Percentiles rank a stretch among this genome's conserved stretches.
These are phyloP conservation scores for Loriculus beryllinus DNA, from an alignment of 2,797 vertebrate genomes.

Conservation along the genomic window DNA sequence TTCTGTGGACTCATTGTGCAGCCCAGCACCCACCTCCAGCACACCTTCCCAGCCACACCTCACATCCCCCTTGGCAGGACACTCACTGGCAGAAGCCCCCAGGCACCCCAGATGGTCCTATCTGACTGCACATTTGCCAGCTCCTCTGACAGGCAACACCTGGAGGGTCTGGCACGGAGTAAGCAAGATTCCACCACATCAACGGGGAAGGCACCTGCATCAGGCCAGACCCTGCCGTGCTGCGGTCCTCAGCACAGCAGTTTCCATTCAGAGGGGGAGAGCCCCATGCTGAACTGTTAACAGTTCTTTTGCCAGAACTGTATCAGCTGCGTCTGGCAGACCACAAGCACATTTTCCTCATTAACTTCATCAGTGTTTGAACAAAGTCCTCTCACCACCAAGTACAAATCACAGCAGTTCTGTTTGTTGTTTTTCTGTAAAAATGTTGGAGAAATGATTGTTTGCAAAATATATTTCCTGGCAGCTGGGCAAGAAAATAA, in stretches of 20 bases:
- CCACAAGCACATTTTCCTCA: background rate
- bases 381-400: background rate
- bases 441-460: background rate
- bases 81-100: background rate
- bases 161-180: background rate
- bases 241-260: background rate
- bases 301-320: background rate
- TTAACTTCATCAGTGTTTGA: background rate
- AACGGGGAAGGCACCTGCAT: background rate
- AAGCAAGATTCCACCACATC: background rate
- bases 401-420: background rate
- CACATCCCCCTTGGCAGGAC: fast-evolving
- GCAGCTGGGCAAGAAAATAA: background rate
- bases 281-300: background rate
- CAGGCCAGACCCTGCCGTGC: background rate
- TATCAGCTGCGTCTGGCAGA: background rate
- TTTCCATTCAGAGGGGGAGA: background rate
- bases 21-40: background rate
- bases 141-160: background rate
- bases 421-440: background rate
- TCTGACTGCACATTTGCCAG: fast-evolving
- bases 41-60: background rate
- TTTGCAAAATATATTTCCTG: background rate
- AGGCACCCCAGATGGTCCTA: background rate
- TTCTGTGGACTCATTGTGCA: background rate